A percentile compares a stretch with the other conserved stretches of the same genome.
These are phyloP conservation scores for Cephus spinipes DNA, from an alignment of 2,888 invertebrate genomes.

Conservation along the genomic window DNA sequence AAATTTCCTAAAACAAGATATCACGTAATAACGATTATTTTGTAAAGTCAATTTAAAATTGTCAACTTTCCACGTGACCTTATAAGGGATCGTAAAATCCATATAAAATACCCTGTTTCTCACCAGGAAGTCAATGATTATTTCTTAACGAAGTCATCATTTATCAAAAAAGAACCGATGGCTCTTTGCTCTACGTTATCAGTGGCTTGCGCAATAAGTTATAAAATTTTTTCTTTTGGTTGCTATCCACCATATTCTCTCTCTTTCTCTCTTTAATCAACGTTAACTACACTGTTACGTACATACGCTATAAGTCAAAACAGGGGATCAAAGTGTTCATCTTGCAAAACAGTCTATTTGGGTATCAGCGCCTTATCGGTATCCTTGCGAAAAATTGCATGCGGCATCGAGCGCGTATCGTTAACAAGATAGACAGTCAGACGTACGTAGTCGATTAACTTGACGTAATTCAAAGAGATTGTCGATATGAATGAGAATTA, in stretches of 20 bases:
- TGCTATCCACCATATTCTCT: not conserved
- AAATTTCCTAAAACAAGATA: too few relatives aligned
- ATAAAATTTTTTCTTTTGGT: not conserved
- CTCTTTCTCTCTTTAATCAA: not conserved
- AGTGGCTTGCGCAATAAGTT: not conserved
- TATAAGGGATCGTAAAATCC: too few relatives aligned
- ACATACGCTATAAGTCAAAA: not conserved
- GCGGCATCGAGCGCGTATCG: not conserved
- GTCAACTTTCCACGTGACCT: too few relatives aligned
- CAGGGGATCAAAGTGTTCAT: not conserved
- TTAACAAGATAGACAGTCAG: not conserved
- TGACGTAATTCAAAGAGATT: not conserved
- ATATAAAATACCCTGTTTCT: too few relatives aligned
- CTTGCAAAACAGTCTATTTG: not conserved
- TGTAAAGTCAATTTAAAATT: not conserved
- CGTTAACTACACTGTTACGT: not conserved
- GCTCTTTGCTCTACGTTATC: conserved; percentile 24
- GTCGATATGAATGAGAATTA: not conserved
- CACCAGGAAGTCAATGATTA: not conserved
- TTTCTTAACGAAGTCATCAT: not conserved
- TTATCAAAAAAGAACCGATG: conserved; percentile 10
- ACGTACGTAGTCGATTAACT: not conserved
- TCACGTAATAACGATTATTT: too few relatives aligned
- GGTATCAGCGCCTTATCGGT: not conserved
- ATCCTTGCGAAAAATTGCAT: not conserved